Conservation (phyloP, 2,888 invertebrate genomes). For the Cartodere bifasciata region DNA sequence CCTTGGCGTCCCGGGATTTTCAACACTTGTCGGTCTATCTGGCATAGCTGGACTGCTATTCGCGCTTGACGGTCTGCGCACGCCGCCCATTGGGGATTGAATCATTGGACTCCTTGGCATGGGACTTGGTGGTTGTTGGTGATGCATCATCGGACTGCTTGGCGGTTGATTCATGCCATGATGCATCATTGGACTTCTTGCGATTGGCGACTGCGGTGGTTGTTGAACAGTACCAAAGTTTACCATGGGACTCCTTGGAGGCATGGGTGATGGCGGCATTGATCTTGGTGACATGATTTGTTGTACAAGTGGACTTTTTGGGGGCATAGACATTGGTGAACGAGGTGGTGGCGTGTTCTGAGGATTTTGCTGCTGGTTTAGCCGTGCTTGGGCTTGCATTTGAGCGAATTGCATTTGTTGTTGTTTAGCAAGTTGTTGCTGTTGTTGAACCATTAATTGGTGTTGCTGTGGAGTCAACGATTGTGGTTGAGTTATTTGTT, state of each 20-base stretch:
- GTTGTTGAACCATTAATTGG: slow-evolving; percentile 21
- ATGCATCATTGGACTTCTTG: slow-evolving; percentile 45
- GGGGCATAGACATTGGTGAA: slow-evolving; percentile 44
- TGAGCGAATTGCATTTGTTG: slow-evolving; percentile 31
- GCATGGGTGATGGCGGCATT: slow-evolving; percentile 36
- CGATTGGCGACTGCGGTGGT: slow-evolving; percentile 28
- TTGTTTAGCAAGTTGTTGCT: slow-evolving; percentile 32
- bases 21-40: slow-evolving; percentile 45
- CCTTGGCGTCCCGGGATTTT: slow-evolving; percentile 42
- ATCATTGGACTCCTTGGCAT: slow-evolving; percentile 37
- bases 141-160: slow-evolving; percentile 38
- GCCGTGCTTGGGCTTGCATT: slow-evolving; percentile 19
- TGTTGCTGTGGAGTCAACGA: slow-evolving; percentile 18
- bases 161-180: slow-evolving; percentile 33
- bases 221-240: slow-evolving; percentile 24
- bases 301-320: slow-evolving; percentile 37
- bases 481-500: slow-evolving; percentile 31
- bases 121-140: slow-evolving; percentile 37
- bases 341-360: slow-evolving; percentile 37
- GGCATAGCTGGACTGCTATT: slow-evolving; percentile 43
- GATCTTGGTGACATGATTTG: slow-evolving; percentile 35
- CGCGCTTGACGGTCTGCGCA: slow-evolving; percentile 41
- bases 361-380: slow-evolving; percentile 16
- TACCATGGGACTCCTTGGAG: slow-evolving; percentile 35
- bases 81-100: slow-evolving; percentile 41